These are phyloP conservation scores for Mythimna vitellina DNA, from an alignment of 2,888 invertebrate genomes.

Conservation along the genomic window DNA sequence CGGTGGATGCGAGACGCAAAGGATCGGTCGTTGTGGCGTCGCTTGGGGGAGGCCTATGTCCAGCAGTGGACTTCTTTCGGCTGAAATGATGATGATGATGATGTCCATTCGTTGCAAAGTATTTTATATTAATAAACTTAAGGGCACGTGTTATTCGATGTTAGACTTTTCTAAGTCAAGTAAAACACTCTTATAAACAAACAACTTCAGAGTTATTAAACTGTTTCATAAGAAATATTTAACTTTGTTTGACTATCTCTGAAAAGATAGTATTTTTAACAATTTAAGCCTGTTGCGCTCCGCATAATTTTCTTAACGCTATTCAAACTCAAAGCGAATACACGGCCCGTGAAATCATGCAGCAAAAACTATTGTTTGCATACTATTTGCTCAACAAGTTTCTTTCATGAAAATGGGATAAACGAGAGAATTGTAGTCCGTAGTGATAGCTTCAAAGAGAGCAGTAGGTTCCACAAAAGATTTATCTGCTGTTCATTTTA, in stretches of 20 bases:
- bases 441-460: not conserved
- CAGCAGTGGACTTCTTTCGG: too few species aligned
- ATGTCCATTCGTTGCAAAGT: too few species aligned
- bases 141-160: too few species aligned
- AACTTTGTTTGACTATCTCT: slow-evolving; percentile 32
- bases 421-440: not conserved
- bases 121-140: too few species aligned
- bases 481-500: not conserved
- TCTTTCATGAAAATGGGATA: slow-evolving; percentile 20
- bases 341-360: slow-evolving; percentile 60
- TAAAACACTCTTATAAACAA: not conserved
- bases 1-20: too few species aligned
- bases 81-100: too few species aligned
- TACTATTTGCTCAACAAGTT: slow-evolving; percentile 27
- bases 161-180: too few species aligned
- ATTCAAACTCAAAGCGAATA: slow-evolving; percentile 64
- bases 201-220: slow-evolving; percentile 4
- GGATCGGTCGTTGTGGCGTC: too few species aligned
- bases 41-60: too few species aligned
- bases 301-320: slow-evolving; percentile 54
- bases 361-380: slow-evolving; percentile 41
- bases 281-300: slow-evolving; percentile 61
- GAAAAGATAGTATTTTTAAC: slow-evolving; percentile 38
- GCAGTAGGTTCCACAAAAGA: not conserved
- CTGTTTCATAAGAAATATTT: slow-evolving; percentile 7